Evolutionary conservation across 2,888 invertebrate species (phyloP), one percentile per base, ranked within the genome.

Genomic region (Phlogophora meticulosa): DNA sequence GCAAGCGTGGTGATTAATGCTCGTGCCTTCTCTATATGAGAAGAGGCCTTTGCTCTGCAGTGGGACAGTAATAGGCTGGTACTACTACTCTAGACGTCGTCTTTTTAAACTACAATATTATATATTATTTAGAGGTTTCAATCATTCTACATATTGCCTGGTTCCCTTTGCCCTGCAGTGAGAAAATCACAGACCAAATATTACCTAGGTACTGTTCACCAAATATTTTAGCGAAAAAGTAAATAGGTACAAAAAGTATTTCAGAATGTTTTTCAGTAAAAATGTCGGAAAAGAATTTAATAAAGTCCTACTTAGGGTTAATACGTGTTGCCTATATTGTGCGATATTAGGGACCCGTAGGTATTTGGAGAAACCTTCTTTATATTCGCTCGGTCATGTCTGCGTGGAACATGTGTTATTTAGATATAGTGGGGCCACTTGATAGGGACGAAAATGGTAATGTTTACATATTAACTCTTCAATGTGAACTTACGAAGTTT

Each of bases 231-330:
- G 17, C 24, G 10, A 28, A 48, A 56, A 65, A 65, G 20, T 70
- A 55, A 46, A 57, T 57, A 57, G 7, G 22, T 38, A 56, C 15
- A 43, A 28, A 51, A 51, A 48, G 15, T 38, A 42, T 48, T 62
- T 24, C 17, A 42, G 17, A 38, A 55, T 38, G n/a, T 38, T 62
- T 53, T 67, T 72, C 49, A 46, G 38, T 46, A 64, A 59, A 71
- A 78, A 63, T n/a, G 68, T 42, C 76, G 4, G 57, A 43, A 49
- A 62, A 72, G 77, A 81, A 81, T 81, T 79, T 82, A 81, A 80
- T 81, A 82, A 80, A 65, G 51, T 63, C 36, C 56, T 66, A 24
- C 57, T 68, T 65, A 67, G 74, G 55, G 69, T 59, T 77, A 64
- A 73, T 79, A 73, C 56, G 59, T 63, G 53, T 57, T 53, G 67